Evolutionary conservation across 2,113 vertebrate species (phyloP), one percentile per base, ranked within the genome.

Genomic region (Machaerirhynchus nigripectus): DNA sequence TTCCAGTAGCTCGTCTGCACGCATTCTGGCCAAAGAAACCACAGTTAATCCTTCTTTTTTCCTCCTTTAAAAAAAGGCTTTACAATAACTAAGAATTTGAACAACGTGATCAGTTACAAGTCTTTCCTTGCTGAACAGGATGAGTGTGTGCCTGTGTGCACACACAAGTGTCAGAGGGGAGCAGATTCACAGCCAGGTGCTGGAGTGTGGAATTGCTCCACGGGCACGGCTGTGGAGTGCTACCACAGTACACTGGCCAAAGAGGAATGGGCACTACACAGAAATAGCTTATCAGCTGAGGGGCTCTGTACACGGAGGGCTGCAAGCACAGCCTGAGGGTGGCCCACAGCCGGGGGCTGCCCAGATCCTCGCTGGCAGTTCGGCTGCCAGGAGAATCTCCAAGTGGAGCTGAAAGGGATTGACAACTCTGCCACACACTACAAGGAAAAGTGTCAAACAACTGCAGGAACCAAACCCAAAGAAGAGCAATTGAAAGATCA

Each of bases 221-320:
- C 56, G 67, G 10, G 39, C 75, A 70, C 0, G 17, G 78, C 68
- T 40, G 46, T 77, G 1, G 46, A 63, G 80, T 88, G 96, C 97
- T 90, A 7, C 94, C 53, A 76, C 93, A 95, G 68, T 37, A 88
- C 96, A 71, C 39, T 13, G 27, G 87, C 37, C 19, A 76, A 77
- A 93, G 91, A 83, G 92, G 91, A 88, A 75, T 68, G 84, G 86
- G 87, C 61, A 77, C 67, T 16, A 77, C 83, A 74, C 59, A 85
- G 86, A 80, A 94, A 91, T 68, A 96, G 93, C 90, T 94, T 95
- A 93, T 79, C n/a, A 19, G 75, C 86, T 82, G 86, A 61, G 79
- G 85, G 90, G 33, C 77, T 84, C 87, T 79, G 89, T 53, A 77
- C 94, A 94, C 91, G 92, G 86, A 84, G 68, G 81, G 74, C 87